Conservation (phyloP, 2,113 vertebrate genomes). For the Chaetorhynchus papuensis region DNA sequence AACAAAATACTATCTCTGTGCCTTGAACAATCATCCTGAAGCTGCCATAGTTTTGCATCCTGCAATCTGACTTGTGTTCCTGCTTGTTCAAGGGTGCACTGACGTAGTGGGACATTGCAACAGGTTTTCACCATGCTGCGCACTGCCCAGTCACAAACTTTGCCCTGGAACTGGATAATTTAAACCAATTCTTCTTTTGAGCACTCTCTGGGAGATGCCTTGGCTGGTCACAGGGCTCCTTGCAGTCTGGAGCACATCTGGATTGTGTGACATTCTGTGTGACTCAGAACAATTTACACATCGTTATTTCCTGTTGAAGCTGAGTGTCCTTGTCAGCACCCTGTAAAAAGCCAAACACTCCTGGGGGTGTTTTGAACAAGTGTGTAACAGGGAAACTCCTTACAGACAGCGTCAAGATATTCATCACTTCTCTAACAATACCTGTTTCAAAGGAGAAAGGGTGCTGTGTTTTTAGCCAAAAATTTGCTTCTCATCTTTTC, state of each 20-base stretch:
- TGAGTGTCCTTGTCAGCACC: neutral
- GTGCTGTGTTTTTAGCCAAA: neutral
- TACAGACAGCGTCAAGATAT: neutral
- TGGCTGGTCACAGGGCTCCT: neutral
- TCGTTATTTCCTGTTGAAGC: accelerated
- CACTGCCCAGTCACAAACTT: neutral
- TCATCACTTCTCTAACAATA: neutral
- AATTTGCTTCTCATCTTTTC: neutral
- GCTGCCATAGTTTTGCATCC: neutral
- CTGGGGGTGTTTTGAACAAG: neutral
- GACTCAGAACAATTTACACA: neutral
- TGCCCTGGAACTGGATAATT: neutral
- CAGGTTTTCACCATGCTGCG: neutral
- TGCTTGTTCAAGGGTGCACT: neutral
- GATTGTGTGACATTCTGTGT: neutral
- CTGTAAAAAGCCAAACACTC: neutral
- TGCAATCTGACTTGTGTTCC: neutral
- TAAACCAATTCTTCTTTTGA: neutral
- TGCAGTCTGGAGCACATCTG: neutral
- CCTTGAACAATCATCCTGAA: neutral
- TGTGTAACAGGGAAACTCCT: neutral
- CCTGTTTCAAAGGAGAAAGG: neutral
- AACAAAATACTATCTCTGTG: neutral
- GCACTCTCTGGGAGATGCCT: neutral
- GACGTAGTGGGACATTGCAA: neutral